These are phyloP conservation scores for Hoplostethus atlanticus DNA, from an alignment of 2,797 vertebrate species.

Conservation along the genomic window DNA sequence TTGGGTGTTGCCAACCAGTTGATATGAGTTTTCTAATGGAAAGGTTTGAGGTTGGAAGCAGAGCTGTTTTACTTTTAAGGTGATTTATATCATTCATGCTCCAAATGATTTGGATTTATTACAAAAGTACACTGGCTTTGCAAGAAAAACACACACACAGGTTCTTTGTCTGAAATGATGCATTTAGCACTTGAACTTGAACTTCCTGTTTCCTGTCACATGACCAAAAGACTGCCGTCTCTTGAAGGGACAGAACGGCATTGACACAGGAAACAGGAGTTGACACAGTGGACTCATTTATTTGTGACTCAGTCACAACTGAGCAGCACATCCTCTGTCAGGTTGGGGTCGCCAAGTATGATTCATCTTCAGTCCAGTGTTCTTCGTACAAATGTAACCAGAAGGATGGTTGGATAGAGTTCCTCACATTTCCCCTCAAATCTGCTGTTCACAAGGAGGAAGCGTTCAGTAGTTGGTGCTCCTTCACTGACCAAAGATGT, in stretches of 20 bases:
- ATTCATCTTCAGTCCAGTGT: not conserved
- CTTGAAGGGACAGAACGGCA: not conserved
- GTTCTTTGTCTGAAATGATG: constrained; percentile 11
- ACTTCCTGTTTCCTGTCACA: not conserved
- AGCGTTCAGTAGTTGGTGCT: not conserved
- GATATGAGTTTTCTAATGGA: not conserved
- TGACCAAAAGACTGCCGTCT: too few relatives aligned
- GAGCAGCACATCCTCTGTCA: not conserved
- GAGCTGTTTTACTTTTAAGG: too few relatives aligned
- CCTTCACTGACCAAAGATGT: not conserved
- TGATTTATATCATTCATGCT: too few relatives aligned
- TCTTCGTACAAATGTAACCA: not conserved
- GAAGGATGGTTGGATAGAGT: not conserved
- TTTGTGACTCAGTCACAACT: not conserved
- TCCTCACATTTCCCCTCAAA: not conserved
- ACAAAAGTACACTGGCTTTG: too few relatives aligned
- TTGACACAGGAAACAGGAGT: not conserved
- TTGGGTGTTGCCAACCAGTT: constrained; percentile 26
- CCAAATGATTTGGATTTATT: too few relatives aligned
- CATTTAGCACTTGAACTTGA: constrained; percentile 25
- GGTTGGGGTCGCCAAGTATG: not conserved
- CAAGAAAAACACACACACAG: constrained; percentile 4
- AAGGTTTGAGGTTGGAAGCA: not conserved
- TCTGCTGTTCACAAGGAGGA: not conserved
- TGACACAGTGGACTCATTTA: not conserved